Conservation (phyloP, 2,797 vertebrate species). For the Rhadinocentrus ornatus region DNA sequence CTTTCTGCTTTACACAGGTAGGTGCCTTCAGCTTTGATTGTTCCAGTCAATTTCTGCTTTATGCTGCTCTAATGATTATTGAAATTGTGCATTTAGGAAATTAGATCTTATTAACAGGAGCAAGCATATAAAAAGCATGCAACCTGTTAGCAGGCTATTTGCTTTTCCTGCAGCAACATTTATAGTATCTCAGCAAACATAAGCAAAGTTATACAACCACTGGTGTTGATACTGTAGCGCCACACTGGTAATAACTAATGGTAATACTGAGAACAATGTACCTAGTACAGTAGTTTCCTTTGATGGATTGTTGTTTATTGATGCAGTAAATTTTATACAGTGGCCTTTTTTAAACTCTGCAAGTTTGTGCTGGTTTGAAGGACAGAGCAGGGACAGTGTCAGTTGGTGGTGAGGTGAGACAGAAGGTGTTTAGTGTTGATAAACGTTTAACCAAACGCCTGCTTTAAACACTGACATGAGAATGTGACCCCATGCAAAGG, state of each 20-base stretch:
- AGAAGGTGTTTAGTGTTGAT: conserved; percentile 13
- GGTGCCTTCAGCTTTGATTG: conserved; percentile 5
- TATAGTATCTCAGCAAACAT: not conserved
- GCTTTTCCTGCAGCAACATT: conserved; percentile 10
- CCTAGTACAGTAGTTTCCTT: not conserved
- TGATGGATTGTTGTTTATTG: conserved; percentile 15
- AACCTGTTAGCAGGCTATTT: conserved; percentile 7
- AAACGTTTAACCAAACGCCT: conserved; percentile 38
- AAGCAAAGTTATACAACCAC: not conserved
- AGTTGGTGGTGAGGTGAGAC: not conserved
- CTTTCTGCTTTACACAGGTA: conserved; percentile 83
- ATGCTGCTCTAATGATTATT: not conserved
- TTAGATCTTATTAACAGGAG: too few relatives aligned
- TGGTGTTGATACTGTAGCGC: not conserved
- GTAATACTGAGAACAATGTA: not conserved
- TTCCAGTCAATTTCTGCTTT: not conserved
- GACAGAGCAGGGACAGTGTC: not conserved
- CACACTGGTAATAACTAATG: not conserved
- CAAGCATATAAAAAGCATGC: not conserved
- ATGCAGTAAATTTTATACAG: not conserved
- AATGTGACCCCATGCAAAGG: conserved; percentile 21
- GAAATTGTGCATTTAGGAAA: not conserved
- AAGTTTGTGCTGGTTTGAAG: conserved; percentile 19
- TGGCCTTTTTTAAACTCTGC: not conserved
- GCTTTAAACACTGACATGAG: not conserved